These are phyloP conservation scores for Labeo catla DNA, from an alignment of 2,113 vertebrate genomes.

Conservation along the genomic window DNA sequence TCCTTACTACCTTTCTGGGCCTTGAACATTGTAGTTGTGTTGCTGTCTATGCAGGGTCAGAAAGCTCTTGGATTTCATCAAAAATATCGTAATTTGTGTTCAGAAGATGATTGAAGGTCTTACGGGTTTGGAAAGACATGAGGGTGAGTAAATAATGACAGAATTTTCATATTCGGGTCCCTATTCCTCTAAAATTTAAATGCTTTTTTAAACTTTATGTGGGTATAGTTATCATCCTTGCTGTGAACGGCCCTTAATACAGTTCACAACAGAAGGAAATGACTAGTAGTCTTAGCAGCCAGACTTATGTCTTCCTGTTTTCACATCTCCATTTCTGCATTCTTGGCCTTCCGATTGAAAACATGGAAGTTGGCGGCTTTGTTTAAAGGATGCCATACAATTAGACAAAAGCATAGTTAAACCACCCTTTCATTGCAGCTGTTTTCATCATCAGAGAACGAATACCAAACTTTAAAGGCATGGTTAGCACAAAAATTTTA, in stretches of 20 bases:
- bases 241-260: not conserved
- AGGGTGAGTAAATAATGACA: too few species aligned
- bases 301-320: slow-evolving; percentile 65
- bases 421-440: not conserved
- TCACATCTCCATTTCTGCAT: slow-evolving; percentile 53
- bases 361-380: slow-evolving; percentile 16
- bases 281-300: slow-evolving; percentile 64
- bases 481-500: not conserved
- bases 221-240: not conserved
- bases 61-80: too few species aligned
- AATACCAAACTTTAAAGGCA: not conserved
- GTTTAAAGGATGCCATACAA: slow-evolving; percentile 12
- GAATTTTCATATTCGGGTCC: too few species aligned
- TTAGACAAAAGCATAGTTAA: slow-evolving; percentile 21
- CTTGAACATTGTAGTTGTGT: too few species aligned
- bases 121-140: too few species aligned
- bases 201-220: not conserved
- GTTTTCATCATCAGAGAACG: slow-evolving; percentile 1
- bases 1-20: too few species aligned
- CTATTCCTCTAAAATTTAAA: not conserved
- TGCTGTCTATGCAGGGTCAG: too few species aligned
- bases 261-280: slow-evolving; percentile 62
- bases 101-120: too few species aligned
- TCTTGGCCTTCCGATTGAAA: slow-evolving; percentile 39
- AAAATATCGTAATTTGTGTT: too few species aligned